Percentiles rank a stretch among this genome's conserved stretches.
These are phyloP conservation scores for Smutsia temminckii DNA, from an alignment of 2,797 vertebrate species.

Conservation along the genomic window DNA sequence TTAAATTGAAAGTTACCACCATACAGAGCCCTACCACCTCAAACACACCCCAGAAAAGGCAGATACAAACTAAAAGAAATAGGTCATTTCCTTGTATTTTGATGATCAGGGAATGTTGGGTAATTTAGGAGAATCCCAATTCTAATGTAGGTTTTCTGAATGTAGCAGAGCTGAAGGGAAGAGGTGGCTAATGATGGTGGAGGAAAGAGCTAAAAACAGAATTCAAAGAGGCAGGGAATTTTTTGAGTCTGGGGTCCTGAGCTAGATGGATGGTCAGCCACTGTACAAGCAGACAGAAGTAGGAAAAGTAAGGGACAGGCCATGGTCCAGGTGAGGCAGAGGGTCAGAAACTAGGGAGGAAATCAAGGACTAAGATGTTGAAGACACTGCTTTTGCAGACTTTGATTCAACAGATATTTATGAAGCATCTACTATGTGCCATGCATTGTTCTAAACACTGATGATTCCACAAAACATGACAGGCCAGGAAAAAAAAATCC, in stretches of 20 bases:
- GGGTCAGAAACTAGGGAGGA: not conserved
- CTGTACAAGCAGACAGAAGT: not conserved
- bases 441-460: not conserved
- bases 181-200: not conserved
- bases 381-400: not conserved
- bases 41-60: not conserved
- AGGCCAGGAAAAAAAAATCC: not conserved
- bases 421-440: not conserved
- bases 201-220: not conserved
- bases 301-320: not conserved
- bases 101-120: not conserved
- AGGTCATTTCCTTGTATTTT: not conserved
- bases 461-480: not conserved
- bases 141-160: not conserved
- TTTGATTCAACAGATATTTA: not conserved
- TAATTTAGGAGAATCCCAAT: not conserved
- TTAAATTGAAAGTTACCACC: not conserved
- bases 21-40: not conserved
- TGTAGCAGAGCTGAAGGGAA: not conserved
- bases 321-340: not conserved
- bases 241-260: not conserved
- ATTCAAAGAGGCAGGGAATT: not conserved
- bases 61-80: not conserved
- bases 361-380: not conserved
- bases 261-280: not conserved